phyloP scores from a whole-genome alignment of 2,797 vertebrate species.

The Knipowitschia caucasica region DNA sequence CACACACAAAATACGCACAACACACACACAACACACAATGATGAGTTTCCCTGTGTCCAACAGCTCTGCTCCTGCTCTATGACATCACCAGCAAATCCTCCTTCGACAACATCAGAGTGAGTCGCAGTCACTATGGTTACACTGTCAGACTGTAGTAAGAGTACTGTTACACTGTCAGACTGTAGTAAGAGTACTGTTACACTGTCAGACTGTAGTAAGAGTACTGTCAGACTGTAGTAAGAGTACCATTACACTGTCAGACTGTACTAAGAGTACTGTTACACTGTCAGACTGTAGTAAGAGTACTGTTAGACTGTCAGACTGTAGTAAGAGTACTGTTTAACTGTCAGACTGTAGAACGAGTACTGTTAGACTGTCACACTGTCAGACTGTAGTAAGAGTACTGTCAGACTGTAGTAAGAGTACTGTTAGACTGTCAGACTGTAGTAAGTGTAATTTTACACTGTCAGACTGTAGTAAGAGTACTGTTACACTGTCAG shows the following conservation, averaged over 20 bases:
- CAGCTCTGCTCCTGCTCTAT: conserved; percentile 89
- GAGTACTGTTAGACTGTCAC: no score
- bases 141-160: neutral
- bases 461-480: no score
- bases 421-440: no score
- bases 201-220: neutral
- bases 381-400: neutral
- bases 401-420: neutral
- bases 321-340: neutral
- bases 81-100: conserved; percentile 91
- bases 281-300: no score
- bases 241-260: no score
- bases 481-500: no score
- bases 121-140: conserved; percentile 24
- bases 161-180: neutral
- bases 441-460: neutral
- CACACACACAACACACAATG: no score
- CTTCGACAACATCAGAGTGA: conserved; percentile 89
- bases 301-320: no score
- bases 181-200: neutral
- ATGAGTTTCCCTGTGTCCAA: conserved; percentile 9
- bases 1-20: no score
- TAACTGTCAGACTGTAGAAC: no score
- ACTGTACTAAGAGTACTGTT: neutral
- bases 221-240: neutral